Conservation (phyloP, 2,888 invertebrate species). For the Andrena trimmerana region DNA sequence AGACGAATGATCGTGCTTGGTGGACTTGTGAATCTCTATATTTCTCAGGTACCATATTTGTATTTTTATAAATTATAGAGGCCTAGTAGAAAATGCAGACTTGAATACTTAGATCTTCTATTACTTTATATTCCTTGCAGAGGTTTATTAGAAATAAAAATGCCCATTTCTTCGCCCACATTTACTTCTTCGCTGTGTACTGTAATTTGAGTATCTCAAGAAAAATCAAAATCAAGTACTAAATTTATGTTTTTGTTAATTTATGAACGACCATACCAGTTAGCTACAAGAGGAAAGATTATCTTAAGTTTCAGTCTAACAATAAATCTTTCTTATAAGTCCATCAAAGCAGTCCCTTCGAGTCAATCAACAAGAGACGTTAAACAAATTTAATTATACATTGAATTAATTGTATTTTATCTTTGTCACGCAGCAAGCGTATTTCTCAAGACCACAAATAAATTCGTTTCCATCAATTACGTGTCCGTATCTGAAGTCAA, state of each 20-base stretch:
- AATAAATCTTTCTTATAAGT: no score
- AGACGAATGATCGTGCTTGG: not conserved
- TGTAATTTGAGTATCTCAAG: no score
- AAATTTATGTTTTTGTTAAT: no score
- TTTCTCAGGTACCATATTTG: not conserved
- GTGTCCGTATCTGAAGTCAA: slow-evolving; percentile 50
- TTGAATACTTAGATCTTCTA: not conserved
- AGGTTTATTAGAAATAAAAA: not conserved
- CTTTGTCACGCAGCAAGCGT: not conserved
- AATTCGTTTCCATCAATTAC: slow-evolving; percentile 21
- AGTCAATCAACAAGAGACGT: no score
- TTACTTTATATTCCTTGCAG: not conserved
- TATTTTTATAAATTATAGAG: not conserved
- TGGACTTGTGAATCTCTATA: not conserved
- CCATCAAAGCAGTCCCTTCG: no score
- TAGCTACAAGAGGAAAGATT: not conserved
- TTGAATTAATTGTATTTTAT: no score
- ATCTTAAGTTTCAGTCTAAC: not conserved
- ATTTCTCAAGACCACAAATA: not conserved
- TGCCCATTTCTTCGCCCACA: no score
- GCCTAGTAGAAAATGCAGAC: not conserved
- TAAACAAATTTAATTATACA: no score
- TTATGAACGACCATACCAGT: no score
- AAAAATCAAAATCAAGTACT: no score
- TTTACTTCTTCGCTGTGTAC: no score